phyloP scores from a whole-genome alignment of 1,140 invertebrate genomes.

The Bombus cullumanus region DNA sequence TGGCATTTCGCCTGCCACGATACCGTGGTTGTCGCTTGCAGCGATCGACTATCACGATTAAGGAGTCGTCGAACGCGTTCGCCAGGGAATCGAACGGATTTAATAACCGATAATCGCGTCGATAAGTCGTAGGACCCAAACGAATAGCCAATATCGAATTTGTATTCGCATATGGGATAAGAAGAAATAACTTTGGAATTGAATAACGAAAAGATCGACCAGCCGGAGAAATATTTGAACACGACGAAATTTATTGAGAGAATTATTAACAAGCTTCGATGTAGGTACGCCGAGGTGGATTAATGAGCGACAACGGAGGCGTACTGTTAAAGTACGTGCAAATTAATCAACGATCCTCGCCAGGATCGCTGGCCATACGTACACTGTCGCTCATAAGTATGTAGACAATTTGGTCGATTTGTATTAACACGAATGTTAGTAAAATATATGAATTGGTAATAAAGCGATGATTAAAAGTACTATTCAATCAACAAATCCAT shows the following conservation, averaged over 20 bases:
- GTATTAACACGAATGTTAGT: too few relatives aligned
- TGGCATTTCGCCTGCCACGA: conserved; percentile 63
- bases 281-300: conserved; percentile 37
- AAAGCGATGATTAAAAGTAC: too few relatives aligned
- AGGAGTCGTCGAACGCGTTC: conserved; percentile 47
- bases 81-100: conserved; percentile 13
- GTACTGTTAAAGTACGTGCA: conserved; percentile 58
- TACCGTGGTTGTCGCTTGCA: conserved; percentile 31
- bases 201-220: neutral
- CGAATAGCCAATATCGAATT: conserved; percentile 32
- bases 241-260: neutral
- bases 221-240: neutral
- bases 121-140: conserved; percentile 13
- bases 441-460: too few relatives aligned
- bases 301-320: conserved; percentile 42
- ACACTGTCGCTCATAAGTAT: too few relatives aligned
- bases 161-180: too few relatives aligned
- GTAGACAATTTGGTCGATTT: too few relatives aligned
- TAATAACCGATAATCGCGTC: conserved; percentile 37
- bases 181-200: neutral
- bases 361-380: too few relatives aligned
- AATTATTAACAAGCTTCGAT: conserved; percentile 35
- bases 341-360: conserved; percentile 64
- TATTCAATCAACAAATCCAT: too few relatives aligned
- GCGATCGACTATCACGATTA: conserved; percentile 50